Percentiles rank a stretch among this genome's conserved stretches.
phyloP scores from a whole-genome alignment of 2,888 invertebrate species.

The Sinohyriopsis cumingii region DNA sequence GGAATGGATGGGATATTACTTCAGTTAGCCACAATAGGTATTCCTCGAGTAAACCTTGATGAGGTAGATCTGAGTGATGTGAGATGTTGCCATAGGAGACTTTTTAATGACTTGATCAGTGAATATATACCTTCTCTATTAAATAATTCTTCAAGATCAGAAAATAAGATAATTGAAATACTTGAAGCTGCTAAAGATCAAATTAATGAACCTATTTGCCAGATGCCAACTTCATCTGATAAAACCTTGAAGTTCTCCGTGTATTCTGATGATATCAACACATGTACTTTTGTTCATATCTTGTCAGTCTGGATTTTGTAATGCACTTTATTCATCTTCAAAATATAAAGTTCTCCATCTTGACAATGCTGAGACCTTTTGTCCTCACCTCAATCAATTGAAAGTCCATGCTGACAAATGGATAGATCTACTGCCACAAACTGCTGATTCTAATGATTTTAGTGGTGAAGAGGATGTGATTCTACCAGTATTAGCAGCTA shows the following conservation, averaged over 20 bases:
- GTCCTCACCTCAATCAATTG: too few relatives aligned
- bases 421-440: too few relatives aligned
- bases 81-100: slow-evolving; percentile 5
- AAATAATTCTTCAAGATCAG: not conserved
- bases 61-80: slow-evolving; percentile 1
- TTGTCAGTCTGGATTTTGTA: too few relatives aligned
- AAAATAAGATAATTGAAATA: not conserved
- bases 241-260: too few relatives aligned
- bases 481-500: too few relatives aligned
- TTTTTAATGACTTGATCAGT: slow-evolving; percentile 1
- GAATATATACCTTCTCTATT: not conserved
- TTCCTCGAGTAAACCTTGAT: not conserved
- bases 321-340: too few relatives aligned
- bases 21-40: not conserved
- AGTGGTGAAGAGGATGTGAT: too few relatives aligned
- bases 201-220: not conserved
- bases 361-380: too few relatives aligned
- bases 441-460: too few relatives aligned
- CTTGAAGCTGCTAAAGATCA: not conserved
- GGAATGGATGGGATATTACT: slow-evolving; percentile 1
- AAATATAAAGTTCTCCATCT: too few relatives aligned
- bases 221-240: not conserved
- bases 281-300: too few relatives aligned
- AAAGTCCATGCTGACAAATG: too few relatives aligned
- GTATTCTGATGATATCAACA: not conserved